Conservation (phyloP, 2,888 invertebrate species). For the Agriopis marginaria region DNA sequence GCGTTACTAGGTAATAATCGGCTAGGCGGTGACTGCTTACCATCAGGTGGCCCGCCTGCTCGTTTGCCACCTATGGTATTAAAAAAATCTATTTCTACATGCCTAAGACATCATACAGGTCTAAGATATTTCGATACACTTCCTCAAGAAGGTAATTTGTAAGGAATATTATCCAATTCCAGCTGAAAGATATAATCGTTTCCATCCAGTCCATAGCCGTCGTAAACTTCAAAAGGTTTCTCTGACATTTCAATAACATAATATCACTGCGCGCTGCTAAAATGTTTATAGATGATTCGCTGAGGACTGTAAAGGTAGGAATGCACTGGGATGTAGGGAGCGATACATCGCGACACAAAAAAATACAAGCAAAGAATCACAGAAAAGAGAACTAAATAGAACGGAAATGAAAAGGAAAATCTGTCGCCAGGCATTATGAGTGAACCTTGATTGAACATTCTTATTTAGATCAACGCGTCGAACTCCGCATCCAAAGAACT, state of each 20-base stretch:
- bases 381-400: too few species aligned
- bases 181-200: constrained; percentile 12
- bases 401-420: too few species aligned
- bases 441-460: too few species aligned
- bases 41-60: too few species aligned
- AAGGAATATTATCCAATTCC: not conserved
- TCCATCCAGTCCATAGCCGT: constrained; percentile 12
- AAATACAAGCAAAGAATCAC: too few species aligned
- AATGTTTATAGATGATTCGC: constrained; percentile 41
- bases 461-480: too few species aligned
- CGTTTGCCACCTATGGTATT: too few species aligned
- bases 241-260: constrained; percentile 36
- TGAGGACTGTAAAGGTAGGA: constrained; percentile 17
- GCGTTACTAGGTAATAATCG: too few species aligned
- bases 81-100: too few species aligned
- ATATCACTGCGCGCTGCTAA: constrained; percentile 28
- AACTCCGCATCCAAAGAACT: too few species aligned
- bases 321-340: not conserved
- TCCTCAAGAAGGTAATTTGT: not conserved
- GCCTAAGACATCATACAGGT: not conserved
- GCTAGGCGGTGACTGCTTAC: too few species aligned
- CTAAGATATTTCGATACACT: not conserved
- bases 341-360: not conserved
- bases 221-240: constrained; percentile 40
- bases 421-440: too few species aligned